phyloP scores from a whole-genome alignment of 2,797 vertebrate species.

The Gouania willdenowi region DNA sequence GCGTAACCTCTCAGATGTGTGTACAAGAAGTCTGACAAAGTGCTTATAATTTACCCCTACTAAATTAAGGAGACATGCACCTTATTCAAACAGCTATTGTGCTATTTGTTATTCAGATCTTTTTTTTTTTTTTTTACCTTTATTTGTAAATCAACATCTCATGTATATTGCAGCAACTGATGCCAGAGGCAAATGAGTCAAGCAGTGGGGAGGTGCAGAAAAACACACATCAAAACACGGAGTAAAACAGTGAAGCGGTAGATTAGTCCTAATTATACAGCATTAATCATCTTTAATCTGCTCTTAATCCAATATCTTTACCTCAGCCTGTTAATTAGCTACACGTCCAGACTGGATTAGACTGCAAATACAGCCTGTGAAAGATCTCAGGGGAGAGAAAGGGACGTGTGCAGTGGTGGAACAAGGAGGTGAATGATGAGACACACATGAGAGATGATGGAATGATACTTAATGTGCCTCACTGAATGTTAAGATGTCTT shows the following conservation, averaged over 20 bases:
- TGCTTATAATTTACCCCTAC: conserved; percentile 26
- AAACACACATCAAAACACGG: conserved; percentile 43
- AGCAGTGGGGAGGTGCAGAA: conserved; percentile 22
- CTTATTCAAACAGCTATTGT: conserved; percentile 29
- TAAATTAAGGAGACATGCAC: conserved; percentile 27
- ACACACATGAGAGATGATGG: neutral
- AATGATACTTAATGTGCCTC: too few relatives aligned
- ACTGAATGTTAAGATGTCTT: too few relatives aligned
- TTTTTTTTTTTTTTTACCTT: too few relatives aligned
- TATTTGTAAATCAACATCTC: conserved; percentile 52
- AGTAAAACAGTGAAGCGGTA: conserved; percentile 34
- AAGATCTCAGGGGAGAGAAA: conserved; percentile 7
- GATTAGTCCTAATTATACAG: conserved; percentile 64
- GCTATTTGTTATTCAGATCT: conserved; percentile 14
- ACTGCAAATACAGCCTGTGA: conserved; percentile 20
- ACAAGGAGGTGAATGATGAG: neutral
- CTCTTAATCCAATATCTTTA: conserved; percentile 68
- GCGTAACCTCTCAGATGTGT: conserved; percentile 12
- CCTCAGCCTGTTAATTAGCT: conserved; percentile 55
- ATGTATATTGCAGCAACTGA: conserved; percentile 61
- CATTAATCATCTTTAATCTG: conserved; percentile 69
- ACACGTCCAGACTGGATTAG: conserved; percentile 52
- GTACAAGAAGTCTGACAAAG: conserved; percentile 16
- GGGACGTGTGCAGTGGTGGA: neutral
- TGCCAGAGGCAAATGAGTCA: conserved; percentile 50